Evolutionary conservation across 2,113 vertebrate genomes (phyloP).

Genomic region (Merops nubicus): DNA sequence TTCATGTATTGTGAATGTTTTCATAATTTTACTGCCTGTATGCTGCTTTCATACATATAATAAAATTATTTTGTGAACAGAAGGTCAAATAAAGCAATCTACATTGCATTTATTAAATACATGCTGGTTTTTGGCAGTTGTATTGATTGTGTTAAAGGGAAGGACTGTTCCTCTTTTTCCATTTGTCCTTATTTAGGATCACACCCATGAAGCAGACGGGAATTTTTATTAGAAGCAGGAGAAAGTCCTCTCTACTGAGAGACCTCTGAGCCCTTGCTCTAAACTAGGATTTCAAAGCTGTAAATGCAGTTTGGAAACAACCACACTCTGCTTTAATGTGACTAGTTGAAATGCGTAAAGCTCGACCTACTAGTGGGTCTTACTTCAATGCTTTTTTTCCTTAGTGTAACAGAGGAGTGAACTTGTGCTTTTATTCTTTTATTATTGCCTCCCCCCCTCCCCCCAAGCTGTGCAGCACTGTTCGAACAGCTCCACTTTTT

Average conservation of each 20-base stretch:
- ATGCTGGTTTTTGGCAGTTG: background rate
- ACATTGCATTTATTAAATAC: slow-evolving; percentile 69
- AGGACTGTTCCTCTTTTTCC: background rate
- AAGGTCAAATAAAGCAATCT: slow-evolving; percentile 56
- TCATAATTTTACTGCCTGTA: slow-evolving; percentile 79
- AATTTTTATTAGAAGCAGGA: background rate
- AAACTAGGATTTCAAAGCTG: background rate
- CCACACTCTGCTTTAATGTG: background rate
- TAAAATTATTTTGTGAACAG: slow-evolving; percentile 85
- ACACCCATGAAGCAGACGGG: background rate
- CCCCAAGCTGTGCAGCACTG: background rate
- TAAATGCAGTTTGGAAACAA: background rate
- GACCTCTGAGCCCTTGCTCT: background rate
- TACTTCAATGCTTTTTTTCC: background rate
- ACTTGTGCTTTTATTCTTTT: background rate
- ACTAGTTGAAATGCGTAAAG: background rate
- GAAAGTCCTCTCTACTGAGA: background rate
- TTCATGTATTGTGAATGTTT: slow-evolving; percentile 79
- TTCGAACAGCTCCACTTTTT: background rate
- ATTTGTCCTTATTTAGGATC: slow-evolving; percentile 1
- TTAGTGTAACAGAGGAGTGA: background rate
- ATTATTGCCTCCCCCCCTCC: background rate
- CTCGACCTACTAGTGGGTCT: background rate
- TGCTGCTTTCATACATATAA: slow-evolving; percentile 84
- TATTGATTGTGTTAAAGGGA: background rate